Conservation (phyloP, 2,797 vertebrate species). For the Characodon lateralis region DNA sequence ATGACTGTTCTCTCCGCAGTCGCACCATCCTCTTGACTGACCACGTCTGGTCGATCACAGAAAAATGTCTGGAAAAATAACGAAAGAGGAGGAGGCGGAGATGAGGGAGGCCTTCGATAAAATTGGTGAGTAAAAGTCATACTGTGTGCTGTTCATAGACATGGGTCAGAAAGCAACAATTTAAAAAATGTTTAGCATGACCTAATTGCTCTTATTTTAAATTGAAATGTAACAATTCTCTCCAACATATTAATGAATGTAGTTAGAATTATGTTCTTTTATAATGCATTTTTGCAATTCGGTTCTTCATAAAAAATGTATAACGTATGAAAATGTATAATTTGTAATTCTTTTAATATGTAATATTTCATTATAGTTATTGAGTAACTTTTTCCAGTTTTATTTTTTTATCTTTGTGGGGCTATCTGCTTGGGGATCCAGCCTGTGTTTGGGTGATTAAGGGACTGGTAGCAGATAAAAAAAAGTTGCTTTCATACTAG, state of each 20-base stretch:
- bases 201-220: no score
- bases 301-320: background rate
- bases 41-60: constrained; percentile 75
- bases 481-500: no score
- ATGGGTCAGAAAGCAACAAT: no score
- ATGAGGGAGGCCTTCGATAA: constrained; percentile 90
- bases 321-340: no score
- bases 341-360: no score
- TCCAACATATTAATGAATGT: background rate
- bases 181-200: no score
- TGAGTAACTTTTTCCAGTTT: no score
- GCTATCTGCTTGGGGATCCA: background rate
- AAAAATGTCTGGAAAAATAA: constrained; percentile 93
- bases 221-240: background rate
- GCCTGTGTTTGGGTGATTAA: no score
- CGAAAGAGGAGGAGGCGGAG: constrained; percentile 94
- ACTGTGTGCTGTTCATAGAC: no score
- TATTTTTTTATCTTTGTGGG: no score
- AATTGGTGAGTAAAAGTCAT: constrained; percentile 84
- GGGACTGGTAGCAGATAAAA: no score
- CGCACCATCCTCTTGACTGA: constrained; percentile 70
- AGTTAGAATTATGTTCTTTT: background rate
- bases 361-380: no score
- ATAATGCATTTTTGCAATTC: background rate
- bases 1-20: constrained; percentile 66